Evolutionary conservation across 2,797 vertebrate genomes (phyloP).

Genomic region (Cyclopterus lumpus): DNA sequence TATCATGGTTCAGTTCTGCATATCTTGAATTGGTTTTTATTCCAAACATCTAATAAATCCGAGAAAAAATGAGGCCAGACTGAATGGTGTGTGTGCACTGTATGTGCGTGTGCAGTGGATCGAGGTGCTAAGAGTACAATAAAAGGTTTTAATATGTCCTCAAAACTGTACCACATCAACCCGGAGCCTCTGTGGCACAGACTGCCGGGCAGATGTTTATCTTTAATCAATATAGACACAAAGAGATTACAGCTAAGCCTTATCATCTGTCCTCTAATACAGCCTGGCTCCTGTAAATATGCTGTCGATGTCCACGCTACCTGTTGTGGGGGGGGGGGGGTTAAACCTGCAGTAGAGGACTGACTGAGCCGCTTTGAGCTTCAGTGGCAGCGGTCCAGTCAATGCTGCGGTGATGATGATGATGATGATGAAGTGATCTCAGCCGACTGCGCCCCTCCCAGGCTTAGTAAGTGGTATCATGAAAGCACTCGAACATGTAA

Average conservation of each 20-base stretch:
- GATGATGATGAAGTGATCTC: slow-evolving; percentile 26
- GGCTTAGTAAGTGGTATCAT: slow-evolving; percentile 47
- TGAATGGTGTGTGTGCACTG: neutral
- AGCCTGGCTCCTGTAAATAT: slow-evolving; percentile 34
- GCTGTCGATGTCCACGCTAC: slow-evolving; percentile 34
- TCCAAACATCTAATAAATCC: neutral
- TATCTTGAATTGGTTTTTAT: neutral
- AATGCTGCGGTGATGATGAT: slow-evolving; percentile 11
- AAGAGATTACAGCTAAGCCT: slow-evolving; percentile 55
- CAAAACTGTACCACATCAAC: slow-evolving; percentile 52
- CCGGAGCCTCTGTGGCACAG: slow-evolving; percentile 7
- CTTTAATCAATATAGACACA: slow-evolving; percentile 63
- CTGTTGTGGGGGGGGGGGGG: slow-evolving; percentile 24
- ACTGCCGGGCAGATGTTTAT: slow-evolving; percentile 58
- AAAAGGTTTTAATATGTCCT: slow-evolving; percentile 54
- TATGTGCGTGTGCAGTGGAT: neutral
- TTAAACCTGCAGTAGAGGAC: slow-evolving; percentile 23
- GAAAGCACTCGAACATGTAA: slow-evolving; percentile 59
- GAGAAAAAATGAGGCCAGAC: slow-evolving; percentile 44
- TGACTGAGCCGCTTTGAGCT: slow-evolving; percentile 32
- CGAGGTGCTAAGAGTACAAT: slow-evolving; percentile 36
- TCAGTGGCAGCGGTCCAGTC: slow-evolving; percentile 37
- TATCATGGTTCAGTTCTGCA: neutral
- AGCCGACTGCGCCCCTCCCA: slow-evolving; percentile 37
- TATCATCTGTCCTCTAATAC: slow-evolving; percentile 61